phyloP scores from a whole-genome alignment of 1,140 invertebrate species.

The Psix sp. region DNA sequence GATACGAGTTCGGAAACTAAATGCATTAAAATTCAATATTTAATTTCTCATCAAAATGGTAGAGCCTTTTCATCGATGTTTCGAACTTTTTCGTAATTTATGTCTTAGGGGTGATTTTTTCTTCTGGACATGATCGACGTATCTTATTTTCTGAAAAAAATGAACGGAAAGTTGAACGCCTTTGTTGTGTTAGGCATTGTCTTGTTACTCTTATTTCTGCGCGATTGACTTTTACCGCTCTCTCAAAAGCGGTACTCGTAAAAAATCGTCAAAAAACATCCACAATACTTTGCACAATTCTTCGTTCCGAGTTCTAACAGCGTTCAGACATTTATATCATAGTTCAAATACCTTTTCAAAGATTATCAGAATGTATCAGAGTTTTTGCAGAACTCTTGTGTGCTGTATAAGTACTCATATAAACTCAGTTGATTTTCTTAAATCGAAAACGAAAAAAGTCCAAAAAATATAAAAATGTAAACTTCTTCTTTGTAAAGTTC shows the following conservation, averaged over 20 bases:
- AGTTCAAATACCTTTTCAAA: conserved; percentile 23
- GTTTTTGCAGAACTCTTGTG: conserved; percentile 35
- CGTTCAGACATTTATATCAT: conserved; percentile 33
- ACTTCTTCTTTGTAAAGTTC: background rate
- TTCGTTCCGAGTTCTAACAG: conserved; percentile 21
- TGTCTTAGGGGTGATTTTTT: no score
- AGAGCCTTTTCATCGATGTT: no score
- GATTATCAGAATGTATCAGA: conserved; percentile 36
- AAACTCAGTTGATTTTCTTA: conserved; percentile 41
- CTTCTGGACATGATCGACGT: no score
- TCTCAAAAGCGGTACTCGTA: conserved; percentile 12
- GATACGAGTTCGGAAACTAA: no score
- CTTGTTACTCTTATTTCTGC: conserved; percentile 1
- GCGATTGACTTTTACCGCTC: background rate
- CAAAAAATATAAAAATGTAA: conserved; percentile 4
- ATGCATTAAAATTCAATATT: no score
- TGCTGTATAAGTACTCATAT: conserved; percentile 37
- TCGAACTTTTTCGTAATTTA: no score
- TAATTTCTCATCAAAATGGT: no score
- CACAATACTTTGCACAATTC: conserved; percentile 12
- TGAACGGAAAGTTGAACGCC: no score
- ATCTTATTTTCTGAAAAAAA: no score
- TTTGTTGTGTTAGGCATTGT: conserved; percentile 6
- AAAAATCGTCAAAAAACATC: conserved; percentile 23
- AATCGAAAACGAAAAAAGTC: no score